phyloP scores from a whole-genome alignment of 2,888 invertebrate genomes.

The Creontiades dilutus region DNA sequence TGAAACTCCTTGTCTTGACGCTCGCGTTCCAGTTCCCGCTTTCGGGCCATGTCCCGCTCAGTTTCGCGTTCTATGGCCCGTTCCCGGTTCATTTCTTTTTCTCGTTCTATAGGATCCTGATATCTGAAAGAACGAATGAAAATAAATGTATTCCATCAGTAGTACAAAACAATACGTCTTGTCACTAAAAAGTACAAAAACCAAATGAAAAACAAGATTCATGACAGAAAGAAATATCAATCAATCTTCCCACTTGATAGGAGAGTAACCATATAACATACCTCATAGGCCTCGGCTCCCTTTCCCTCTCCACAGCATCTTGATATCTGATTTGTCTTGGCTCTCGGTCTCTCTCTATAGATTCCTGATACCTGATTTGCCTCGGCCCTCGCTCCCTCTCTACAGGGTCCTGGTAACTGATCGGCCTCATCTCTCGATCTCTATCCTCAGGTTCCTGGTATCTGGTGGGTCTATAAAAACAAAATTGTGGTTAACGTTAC shows the following conservation, averaged over 20 bases:
- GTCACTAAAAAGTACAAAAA: too few species aligned
- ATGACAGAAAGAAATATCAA: too few species aligned
- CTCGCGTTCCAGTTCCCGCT: conserved; percentile 35
- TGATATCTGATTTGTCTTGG: too few species aligned
- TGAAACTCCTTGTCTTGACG: conserved; percentile 55
- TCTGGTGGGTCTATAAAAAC: background rate
- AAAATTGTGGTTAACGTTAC: background rate
- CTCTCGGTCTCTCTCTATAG: conserved; percentile 16
- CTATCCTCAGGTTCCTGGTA: background rate
- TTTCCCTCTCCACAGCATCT: too few species aligned
- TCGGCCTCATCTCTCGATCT: background rate
- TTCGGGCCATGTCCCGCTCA: conserved; percentile 36
- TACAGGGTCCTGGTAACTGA: background rate
- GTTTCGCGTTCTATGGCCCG: conserved; percentile 48
- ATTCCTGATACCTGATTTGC: background rate
- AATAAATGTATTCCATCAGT: too few species aligned
- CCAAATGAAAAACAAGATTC: too few species aligned
- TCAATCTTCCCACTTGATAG: too few species aligned
- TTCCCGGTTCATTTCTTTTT: conserved; percentile 50
- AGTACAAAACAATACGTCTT: too few species aligned
- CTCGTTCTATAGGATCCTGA: background rate
- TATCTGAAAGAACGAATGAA: too few species aligned
- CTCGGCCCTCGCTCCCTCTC: conserved; percentile 36
- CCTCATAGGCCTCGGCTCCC: too few species aligned
- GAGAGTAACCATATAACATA: too few species aligned